Conservation (phyloP, 1,140 invertebrate species). For the Ostrea denselamellosa region DNA sequence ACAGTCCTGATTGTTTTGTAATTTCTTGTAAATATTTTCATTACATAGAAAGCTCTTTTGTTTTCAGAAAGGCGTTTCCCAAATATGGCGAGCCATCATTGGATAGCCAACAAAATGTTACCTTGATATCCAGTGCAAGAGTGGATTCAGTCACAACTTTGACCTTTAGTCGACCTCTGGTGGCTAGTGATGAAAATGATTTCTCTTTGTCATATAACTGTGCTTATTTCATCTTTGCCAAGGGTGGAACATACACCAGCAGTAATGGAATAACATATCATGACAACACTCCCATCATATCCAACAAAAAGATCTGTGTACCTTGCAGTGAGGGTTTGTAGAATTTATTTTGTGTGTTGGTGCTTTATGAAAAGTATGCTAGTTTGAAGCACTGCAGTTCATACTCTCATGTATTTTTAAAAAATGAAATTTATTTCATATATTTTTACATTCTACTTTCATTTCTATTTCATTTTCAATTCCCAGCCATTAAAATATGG, state of each 20-base stretch:
- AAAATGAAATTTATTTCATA: no score
- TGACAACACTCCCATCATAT: constrained; percentile 87
- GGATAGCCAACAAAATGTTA: constrained; percentile 53
- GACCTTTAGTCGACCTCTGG: constrained; percentile 88
- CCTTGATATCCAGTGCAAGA: constrained; percentile 67
- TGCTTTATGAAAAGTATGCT: no score
- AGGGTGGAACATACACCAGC: constrained; percentile 90
- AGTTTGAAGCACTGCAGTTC: no score
- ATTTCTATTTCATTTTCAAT: no score
- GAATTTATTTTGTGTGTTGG: not conserved
- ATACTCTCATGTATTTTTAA: no score
- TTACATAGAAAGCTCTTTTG: not conserved
- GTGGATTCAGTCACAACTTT: constrained; percentile 89
- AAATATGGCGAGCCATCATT: constrained; percentile 33
- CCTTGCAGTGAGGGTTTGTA: constrained; percentile 44
- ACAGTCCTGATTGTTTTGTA: not conserved
- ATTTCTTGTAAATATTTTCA: not conserved
- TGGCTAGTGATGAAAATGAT: constrained; percentile 87
- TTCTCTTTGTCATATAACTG: constrained; percentile 91
- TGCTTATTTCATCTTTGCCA: constrained; percentile 92
- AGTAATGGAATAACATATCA: constrained; percentile 94
- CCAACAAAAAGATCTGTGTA: constrained; percentile 90
- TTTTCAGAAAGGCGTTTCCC: constrained; percentile 13
- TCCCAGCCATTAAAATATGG: no score
- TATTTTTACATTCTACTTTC: no score